These are phyloP conservation scores for Calliopsis andreniformis DNA, from an alignment of 1,140 invertebrate genomes.

Conservation along the genomic window DNA sequence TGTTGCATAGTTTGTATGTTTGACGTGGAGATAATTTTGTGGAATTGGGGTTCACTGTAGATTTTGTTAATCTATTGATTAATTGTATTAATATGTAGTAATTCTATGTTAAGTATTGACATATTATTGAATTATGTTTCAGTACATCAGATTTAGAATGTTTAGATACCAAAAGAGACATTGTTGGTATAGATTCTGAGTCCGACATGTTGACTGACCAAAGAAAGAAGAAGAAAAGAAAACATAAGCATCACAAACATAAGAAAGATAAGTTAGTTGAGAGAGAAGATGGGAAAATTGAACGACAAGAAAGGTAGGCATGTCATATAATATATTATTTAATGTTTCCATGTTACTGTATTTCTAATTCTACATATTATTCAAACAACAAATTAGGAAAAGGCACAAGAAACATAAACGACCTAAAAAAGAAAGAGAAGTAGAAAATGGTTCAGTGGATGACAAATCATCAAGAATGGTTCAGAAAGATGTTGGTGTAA, in stretches of 20 bases:
- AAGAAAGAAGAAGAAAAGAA: constrained; percentile 82
- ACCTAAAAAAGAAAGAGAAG: constrained; percentile 75
- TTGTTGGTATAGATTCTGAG: constrained; percentile 71
- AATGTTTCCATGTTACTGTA: constrained; percentile 2
- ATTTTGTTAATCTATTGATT: not conserved
- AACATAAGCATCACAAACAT: constrained; percentile 83
- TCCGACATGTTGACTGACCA: constrained; percentile 71
- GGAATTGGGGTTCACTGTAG: not conserved
- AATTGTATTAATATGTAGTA: not conserved
- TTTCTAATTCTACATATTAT: not conserved
- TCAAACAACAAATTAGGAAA: constrained; percentile 66
- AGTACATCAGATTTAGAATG: constrained; percentile 77
- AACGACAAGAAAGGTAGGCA: constrained; percentile 74
- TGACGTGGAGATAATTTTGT: not conserved
- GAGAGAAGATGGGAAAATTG: constrained; percentile 72
- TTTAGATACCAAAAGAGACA: constrained; percentile 68
- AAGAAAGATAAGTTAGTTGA: constrained; percentile 81
- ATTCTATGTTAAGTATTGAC: not conserved
- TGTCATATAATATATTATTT: constrained; percentile 5
- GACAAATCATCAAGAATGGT: constrained; percentile 62
- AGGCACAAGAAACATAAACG: constrained; percentile 82
- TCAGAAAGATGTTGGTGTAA: constrained; percentile 71
- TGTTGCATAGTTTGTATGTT: not conserved
- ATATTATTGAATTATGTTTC: constrained; percentile 38
- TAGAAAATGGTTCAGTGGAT: constrained; percentile 77